Base-by-base conservation (phyloP, 2,113 vertebrate species). In the Pelecanus crispus region DNA sequence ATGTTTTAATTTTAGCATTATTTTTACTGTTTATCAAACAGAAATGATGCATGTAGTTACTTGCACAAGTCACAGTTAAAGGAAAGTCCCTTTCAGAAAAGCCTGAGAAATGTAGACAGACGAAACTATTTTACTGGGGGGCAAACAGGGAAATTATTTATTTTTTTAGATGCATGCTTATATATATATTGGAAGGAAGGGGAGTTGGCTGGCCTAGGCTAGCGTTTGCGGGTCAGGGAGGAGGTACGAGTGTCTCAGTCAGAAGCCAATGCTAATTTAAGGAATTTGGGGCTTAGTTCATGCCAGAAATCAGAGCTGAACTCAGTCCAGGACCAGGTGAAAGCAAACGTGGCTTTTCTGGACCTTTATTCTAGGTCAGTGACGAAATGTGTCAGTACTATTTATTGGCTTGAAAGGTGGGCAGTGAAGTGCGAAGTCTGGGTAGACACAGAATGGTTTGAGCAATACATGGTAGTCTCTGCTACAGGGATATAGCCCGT, bases 21-120 rank as follows among this genome's bases (percentile, higher is more conserved):
- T 97, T 96, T 96, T 94, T 89, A 81, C 78, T 95, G 91, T 96
- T 97, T 92, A 94, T 95, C 81, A 91, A 92, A 94, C 91, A 95
- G 61, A 92, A 92, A 89, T 55, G 18, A 84, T 91, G 56, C 65
- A 53, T 85, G 90, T 85, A 77, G 61, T 77, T 91, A 58, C 91
- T 89, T 89, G 73, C 50, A 85, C 28, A 3, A 97, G 65, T 92
- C 92, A 79, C 77, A 65, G 67, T 75, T 67, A 28, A 84, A 87
- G 93, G 83, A 94, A 92, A 84, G 53, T 91, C 83, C 81, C 83
- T 92, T 89, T 94, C 83, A 68, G 31, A 92, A 84, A 85, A 36
- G 34, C 44, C 68, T 84, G 61, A 83, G 58, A 96, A 95, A 65
- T 38, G 66, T 40, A 85, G 79, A 68, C 40, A 65, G 49, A 86